Base-by-base conservation (phyloP, 2,113 vertebrate species). In the Antigone vipio region DNA sequence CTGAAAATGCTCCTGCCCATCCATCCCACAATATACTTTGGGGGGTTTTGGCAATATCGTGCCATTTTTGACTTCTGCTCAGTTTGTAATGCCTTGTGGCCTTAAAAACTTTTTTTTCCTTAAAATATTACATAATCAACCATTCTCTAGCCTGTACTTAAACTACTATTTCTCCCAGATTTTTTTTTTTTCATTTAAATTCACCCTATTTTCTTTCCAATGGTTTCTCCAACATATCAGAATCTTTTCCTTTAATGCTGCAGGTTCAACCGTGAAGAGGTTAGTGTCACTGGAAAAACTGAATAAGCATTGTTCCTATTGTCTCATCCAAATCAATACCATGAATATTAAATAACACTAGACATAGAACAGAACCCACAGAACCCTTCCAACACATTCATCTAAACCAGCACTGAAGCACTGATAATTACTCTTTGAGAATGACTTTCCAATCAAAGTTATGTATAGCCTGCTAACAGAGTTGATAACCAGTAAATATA, bases 311-410 rank as follows among this genome's bases (percentile, higher is more conserved):
- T 49, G 32, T 73, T 96, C 69, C n/a, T 75, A 52, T 81, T 94
- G 81, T 81, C 55, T 96, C 56, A 78, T 52, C 34, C 80, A 91
- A 95, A 97, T 95, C 94, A 78, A 95, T 95, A 68, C 12, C 5
- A 15, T 68, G 84, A 89, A 95, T 91, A 94, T 94, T 95, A 95
- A 95, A 74, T 94, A 91, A 91, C 52, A 74, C 20, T 50, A 92
- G 59, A 77, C 47, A 82, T 11, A 95, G 64, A 23, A 67, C 18
- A 93, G 80, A 81, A 1, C 1, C 68, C 44, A 14, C 63, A 95
- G 77, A 95, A 59, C 27, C 27, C 34, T 79, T 87, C 52, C 56
- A 85, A 52, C 56, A 86, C 27, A 78, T 95, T 81, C 30, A 81
- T 30, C 79, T 59, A 85, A 92, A 72, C 52, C 84, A 80, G 26